phyloP scores from a whole-genome alignment of 2,113 vertebrate species.

The Mionectes macconnelli region DNA sequence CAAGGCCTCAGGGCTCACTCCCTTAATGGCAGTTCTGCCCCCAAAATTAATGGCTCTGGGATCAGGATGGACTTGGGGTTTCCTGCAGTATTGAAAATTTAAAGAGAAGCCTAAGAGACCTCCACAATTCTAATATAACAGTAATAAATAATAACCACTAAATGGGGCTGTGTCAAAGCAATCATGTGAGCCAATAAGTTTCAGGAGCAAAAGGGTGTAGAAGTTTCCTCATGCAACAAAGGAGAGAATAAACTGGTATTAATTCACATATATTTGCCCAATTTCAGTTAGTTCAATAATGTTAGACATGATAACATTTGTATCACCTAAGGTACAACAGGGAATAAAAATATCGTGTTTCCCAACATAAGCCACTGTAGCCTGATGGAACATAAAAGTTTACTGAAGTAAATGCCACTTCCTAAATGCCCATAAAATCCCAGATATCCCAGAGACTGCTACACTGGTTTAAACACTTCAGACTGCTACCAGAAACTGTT shows the following conservation, averaged over 20 bases:
- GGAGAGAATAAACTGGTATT: background rate
- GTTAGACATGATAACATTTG: background rate
- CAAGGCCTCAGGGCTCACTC: background rate
- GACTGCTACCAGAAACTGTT: background rate
- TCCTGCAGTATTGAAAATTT: conserved; percentile 18
- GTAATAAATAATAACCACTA: conserved; percentile 19
- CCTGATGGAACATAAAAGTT: background rate
- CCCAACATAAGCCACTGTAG: background rate
- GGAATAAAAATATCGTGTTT: background rate
- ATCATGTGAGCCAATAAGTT: background rate
- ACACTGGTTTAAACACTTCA: background rate
- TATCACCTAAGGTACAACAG: background rate
- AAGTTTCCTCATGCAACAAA: background rate
- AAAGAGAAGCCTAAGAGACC: conserved; percentile 2
- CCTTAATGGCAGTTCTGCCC: background rate
- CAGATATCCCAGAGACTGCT: background rate
- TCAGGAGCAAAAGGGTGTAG: background rate
- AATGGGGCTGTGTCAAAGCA: background rate
- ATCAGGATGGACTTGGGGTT: background rate
- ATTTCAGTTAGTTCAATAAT: background rate
- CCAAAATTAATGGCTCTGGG: background rate
- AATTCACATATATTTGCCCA: background rate
- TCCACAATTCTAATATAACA: background rate
- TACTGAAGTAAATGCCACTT: background rate
- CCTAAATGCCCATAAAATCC: background rate